phyloP scores from a whole-genome alignment of 1,140 invertebrate genomes.

The Drosophila aff. region DNA sequence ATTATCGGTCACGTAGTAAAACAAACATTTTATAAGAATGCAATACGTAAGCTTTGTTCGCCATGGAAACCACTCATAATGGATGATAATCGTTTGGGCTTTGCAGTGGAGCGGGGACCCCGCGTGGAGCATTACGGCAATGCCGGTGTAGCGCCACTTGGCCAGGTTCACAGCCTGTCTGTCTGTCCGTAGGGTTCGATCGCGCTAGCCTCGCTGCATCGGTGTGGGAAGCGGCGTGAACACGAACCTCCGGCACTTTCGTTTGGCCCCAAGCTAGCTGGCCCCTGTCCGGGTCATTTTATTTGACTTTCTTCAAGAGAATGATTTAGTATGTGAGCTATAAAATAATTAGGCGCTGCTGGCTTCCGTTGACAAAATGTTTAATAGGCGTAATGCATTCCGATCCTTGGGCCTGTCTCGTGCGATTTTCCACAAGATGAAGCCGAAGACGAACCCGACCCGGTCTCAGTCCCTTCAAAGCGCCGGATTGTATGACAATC shows the following conservation, averaged over 20 bases:
- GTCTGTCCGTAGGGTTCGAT: constrained; percentile 13
- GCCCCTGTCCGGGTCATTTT: neutral
- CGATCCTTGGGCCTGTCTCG: neutral
- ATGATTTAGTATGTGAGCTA: neutral
- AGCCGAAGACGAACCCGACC: constrained; percentile 3
- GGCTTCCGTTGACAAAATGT: neutral
- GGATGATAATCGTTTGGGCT: constrained; percentile 76
- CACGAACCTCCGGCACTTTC: constrained; percentile 22
- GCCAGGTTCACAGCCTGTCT: constrained; percentile 7
- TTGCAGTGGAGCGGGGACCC: constrained; percentile 10
- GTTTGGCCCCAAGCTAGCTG: neutral
- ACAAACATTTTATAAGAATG: constrained; percentile 81
- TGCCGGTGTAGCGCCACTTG: constrained; percentile 69
- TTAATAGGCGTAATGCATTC: constrained; percentile 13
- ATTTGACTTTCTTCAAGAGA: neutral
- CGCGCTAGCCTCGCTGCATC: constrained; percentile 6
- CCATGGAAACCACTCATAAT: constrained; percentile 66
- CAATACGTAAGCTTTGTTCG: constrained; percentile 33
- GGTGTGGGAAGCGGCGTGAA: constrained; percentile 41
- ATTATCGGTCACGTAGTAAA: constrained; percentile 78
- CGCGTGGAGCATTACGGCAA: constrained; percentile 32
- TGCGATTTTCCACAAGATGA: constrained; percentile 13
- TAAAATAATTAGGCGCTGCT: neutral
- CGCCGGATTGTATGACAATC: constrained; percentile 65
- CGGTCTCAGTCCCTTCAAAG: neutral